Evolutionary conservation across 2,888 invertebrate species (phyloP).

Genomic region (Junonia oenone): DNA sequence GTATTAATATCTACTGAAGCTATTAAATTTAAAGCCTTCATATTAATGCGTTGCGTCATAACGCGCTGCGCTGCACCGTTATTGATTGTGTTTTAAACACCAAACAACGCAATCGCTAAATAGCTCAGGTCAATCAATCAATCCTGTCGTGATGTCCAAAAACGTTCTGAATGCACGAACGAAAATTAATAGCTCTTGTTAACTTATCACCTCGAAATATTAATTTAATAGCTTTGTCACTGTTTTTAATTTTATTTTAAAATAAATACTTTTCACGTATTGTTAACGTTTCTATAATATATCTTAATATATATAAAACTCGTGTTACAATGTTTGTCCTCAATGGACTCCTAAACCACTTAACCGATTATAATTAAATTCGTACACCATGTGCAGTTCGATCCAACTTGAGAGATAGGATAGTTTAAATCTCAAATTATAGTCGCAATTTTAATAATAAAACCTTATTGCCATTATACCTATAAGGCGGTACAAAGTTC

Average conservation of each 20-base stretch:
- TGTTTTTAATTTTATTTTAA: background rate
- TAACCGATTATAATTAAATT: no score
- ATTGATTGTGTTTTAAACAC: conserved; percentile 51
- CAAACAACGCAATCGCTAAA: conserved; percentile 43
- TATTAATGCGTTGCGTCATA: conserved; percentile 21
- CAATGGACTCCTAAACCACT: no score
- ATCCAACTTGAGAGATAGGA: no score
- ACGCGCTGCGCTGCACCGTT: conserved; percentile 29
- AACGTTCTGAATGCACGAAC: conserved; percentile 34
- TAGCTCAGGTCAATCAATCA: conserved; percentile 45
- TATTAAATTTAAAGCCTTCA: conserved; percentile 19
- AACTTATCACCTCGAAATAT: conserved; percentile 20
- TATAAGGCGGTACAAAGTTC: no score
- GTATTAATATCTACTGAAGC: background rate
- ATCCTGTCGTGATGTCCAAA: conserved; percentile 38
- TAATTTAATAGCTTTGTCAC: conserved; percentile 9
- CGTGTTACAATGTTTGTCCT: no score
- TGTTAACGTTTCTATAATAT: background rate
- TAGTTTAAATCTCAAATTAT: no score
- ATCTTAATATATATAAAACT: no score
- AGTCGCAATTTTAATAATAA: no score
- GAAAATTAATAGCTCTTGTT: conserved; percentile 32
- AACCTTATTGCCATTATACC: no score
- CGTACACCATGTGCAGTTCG: no score
- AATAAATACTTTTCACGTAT: background rate